A percentile compares a stretch with the other conserved stretches of the same genome.
phyloP scores from a whole-genome alignment of 2,888 invertebrate genomes.

The Melinopterus prodromus region DNA sequence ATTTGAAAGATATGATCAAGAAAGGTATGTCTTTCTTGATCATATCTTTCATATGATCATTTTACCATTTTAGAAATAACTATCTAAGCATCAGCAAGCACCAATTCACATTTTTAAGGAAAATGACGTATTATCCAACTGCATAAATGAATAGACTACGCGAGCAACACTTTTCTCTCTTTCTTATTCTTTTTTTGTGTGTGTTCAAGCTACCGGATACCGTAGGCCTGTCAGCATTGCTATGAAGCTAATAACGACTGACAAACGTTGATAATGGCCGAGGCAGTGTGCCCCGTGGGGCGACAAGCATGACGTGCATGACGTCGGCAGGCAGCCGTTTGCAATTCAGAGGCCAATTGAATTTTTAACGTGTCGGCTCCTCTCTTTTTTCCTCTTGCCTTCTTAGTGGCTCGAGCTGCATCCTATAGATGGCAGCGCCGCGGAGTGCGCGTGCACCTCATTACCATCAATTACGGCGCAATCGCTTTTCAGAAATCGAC shows the following conservation, averaged over 20 bases:
- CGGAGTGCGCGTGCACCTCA: slow-evolving; percentile 28
- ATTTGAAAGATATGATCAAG: too few species aligned
- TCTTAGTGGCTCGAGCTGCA: slow-evolving; percentile 7
- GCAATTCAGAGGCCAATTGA: slow-evolving; percentile 20
- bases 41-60: too few species aligned
- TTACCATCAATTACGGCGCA: slow-evolving; percentile 43
- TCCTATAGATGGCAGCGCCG: slow-evolving; percentile 31
- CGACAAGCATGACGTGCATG: slow-evolving; percentile 1
- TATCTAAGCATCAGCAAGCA: too few species aligned
- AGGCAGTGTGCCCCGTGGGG: background rate
- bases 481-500: slow-evolving; percentile 44
- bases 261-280: slow-evolving; percentile 4
- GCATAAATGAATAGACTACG: background rate
- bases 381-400: background rate
- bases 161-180: background rate
- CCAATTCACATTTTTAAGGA: too few species aligned
- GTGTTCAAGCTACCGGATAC: background rate
- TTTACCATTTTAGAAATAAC: too few species aligned
- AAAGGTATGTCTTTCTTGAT: too few species aligned
- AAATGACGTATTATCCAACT: too few species aligned
- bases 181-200: background rate
- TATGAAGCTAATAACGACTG: slow-evolving; percentile 4
- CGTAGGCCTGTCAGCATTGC: background rate
- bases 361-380: slow-evolving; percentile 13
- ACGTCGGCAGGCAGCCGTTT: background rate